Evolutionary conservation across 2,888 invertebrate genomes (phyloP), one percentile per base, ranked within the genome.

Genomic region (Caenorhabditis drosophilae): DNA sequence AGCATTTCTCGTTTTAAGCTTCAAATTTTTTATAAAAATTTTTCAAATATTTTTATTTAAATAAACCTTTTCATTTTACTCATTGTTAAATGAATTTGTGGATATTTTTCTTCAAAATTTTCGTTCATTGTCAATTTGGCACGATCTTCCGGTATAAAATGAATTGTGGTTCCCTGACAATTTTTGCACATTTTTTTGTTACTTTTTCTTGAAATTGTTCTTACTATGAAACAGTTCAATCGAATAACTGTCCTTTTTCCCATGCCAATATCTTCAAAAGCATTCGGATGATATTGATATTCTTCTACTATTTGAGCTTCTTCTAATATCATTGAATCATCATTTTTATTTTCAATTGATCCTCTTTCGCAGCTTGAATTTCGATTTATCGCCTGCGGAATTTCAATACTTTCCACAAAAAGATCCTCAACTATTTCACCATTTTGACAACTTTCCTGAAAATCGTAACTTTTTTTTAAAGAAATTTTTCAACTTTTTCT

Each of bases 71-170:
- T 88, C 54, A 97, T 87, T 87, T 97, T 97, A 85, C 95, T 96
- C 59, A 97, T 88, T 3, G 95, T 94, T 27, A 97, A 87, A 84
- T 95, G 92, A 70, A 97, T 90, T 78, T 92, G 90, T 0, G 97
- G 97, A 86, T 95, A 97, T 83, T 92, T 92, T 78, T 92, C 93
- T 75, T 89, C 89, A 84, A 97, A 97, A 85, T 95, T 94, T 83
- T 96, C 96, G 85, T 97, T 97, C 45, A 97, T 87, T 85, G 96
- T 95, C 84, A 93, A 93, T 85, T 97, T 97, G 75, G 96, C 87
- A 84, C 95, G 94, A n/a, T 67, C 69, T 1, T 47, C 31, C 4
- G 55, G 45, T 26, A 52, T 52, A 20, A 47, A 72, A 11, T 71
- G 70, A 11, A 73, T 44, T 0, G 70, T 70, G 12, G 63, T 63